Evolutionary conservation across 2,888 invertebrate species (phyloP).

Genomic region (Luperina nickerlii): DNA sequence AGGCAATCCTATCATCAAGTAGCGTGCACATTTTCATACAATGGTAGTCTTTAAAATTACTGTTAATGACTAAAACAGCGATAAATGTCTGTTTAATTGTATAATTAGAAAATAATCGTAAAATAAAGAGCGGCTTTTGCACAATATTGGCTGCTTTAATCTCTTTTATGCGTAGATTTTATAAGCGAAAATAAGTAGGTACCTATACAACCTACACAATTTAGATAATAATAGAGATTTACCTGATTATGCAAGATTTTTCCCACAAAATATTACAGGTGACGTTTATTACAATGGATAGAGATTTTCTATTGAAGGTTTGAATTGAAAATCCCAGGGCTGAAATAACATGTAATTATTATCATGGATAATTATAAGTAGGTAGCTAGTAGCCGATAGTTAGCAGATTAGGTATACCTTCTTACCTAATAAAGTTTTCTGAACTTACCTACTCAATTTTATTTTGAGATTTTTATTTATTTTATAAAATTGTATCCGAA

Average conservation of each 20-base stretch:
- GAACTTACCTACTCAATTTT: background rate
- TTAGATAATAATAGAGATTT: background rate
- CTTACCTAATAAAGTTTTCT: background rate
- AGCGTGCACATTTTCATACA: constrained; percentile 27
- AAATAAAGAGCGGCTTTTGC: constrained; percentile 25
- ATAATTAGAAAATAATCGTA: constrained; percentile 27
- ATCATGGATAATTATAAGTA: background rate
- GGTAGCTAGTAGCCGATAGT: too few species aligned
- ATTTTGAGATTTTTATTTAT: background rate
- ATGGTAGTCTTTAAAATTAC: constrained; percentile 14
- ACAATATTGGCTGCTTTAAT: background rate
- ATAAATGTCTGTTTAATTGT: constrained; percentile 11
- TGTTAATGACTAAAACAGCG: constrained; percentile 5
- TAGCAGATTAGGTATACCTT: too few species aligned
- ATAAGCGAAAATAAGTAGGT: constrained; percentile 12
- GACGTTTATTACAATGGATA: background rate
- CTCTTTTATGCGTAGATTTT: constrained; percentile 19
- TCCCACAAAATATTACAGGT: background rate
- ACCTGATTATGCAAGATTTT: background rate
- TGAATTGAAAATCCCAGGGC: background rate
- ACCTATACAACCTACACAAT: background rate
- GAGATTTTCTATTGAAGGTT: background rate
- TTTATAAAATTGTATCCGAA: background rate
- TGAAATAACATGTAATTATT: background rate
- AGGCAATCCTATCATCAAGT: constrained; percentile 6